Percentiles rank a stretch among this genome's conserved stretches.
Conservation (phyloP, 1,140 invertebrate species). For the Lanistes nyassanus region DNA sequence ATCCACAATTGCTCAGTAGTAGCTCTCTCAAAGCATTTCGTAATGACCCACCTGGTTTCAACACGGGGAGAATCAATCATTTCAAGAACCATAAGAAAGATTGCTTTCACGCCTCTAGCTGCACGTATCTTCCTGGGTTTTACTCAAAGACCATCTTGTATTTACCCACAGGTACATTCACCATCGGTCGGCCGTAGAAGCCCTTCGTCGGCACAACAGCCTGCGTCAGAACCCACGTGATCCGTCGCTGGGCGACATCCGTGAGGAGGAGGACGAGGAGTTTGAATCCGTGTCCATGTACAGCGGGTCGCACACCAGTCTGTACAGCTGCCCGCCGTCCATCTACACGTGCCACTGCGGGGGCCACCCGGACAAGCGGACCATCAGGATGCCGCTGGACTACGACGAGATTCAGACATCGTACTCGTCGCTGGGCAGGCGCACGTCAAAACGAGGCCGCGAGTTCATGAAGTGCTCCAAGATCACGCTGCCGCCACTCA, state of each 20-base stretch:
- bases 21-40: too few species aligned
- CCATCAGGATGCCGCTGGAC: conserved; percentile 6
- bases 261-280: conserved; percentile 30
- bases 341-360: conserved; percentile 14
- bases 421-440: conserved; percentile 8
- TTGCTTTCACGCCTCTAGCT: too few species aligned
- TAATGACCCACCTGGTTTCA: too few species aligned
- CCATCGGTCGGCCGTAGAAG: conserved; percentile 14
- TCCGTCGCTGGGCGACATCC: conserved; percentile 24
- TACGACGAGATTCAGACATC: conserved; percentile 17
- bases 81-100: too few species aligned
- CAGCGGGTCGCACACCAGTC: not conserved
- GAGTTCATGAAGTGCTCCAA: conserved; percentile 5
- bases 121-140: too few species aligned
- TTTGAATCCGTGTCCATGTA: conserved; percentile 22
- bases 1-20: too few species aligned
- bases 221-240: conserved; percentile 21
- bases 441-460: not conserved
- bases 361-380: not conserved
- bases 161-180: not conserved
- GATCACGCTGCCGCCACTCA: conserved; percentile 7
- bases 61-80: too few species aligned
- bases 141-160: not conserved
- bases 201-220: conserved; percentile 19
- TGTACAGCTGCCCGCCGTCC: conserved; percentile 1